phyloP scores from a whole-genome alignment of 2,888 invertebrate genomes.

The Siphlonurus alternatus region DNA sequence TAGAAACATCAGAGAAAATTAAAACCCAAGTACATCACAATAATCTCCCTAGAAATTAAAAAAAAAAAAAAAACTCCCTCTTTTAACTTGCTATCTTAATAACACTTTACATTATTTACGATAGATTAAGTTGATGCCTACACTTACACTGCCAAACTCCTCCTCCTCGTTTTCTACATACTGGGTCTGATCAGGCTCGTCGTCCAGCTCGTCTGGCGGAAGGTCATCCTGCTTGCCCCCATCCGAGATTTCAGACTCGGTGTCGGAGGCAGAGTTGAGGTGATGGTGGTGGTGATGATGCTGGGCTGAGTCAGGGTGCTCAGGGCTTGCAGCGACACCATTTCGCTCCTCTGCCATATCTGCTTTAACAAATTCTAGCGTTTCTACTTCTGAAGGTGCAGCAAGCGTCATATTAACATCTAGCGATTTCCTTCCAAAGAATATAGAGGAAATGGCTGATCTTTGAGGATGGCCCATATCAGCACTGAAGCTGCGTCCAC shows the following conservation, averaged over 20 bases:
- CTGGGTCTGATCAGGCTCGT: conserved; percentile 37
- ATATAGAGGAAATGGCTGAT: not conserved
- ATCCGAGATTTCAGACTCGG: conserved; percentile 42
- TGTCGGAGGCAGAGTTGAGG: conserved; percentile 28
- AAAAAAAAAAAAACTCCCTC: too few species aligned
- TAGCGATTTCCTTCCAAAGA: not conserved
- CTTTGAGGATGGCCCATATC: not conserved
- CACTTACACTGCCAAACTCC: conserved; percentile 37
- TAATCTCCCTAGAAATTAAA: too few species aligned
- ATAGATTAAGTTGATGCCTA: too few species aligned
- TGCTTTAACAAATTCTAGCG: conserved; percentile 29
- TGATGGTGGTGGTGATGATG: not conserved
- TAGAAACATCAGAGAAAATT: too few species aligned
- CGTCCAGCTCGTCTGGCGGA: conserved; percentile 23
- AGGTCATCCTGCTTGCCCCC: conserved; percentile 32
- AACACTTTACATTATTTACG: too few species aligned
- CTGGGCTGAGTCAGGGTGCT: conserved; percentile 23
- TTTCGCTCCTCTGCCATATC: conserved; percentile 50
- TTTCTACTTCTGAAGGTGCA: conserved; percentile 21
- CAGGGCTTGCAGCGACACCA: conserved; percentile 32
- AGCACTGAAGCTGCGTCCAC: not conserved
- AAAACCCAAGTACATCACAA: too few species aligned
- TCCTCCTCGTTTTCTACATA: conserved; percentile 39
- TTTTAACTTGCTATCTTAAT: too few species aligned
- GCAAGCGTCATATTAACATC: not conserved